A percentile compares a stretch with the other conserved stretches of the same genome.
Evolutionary conservation across 2,113 vertebrate genomes (phyloP).

Genomic region (Actenoides hombroni): DNA sequence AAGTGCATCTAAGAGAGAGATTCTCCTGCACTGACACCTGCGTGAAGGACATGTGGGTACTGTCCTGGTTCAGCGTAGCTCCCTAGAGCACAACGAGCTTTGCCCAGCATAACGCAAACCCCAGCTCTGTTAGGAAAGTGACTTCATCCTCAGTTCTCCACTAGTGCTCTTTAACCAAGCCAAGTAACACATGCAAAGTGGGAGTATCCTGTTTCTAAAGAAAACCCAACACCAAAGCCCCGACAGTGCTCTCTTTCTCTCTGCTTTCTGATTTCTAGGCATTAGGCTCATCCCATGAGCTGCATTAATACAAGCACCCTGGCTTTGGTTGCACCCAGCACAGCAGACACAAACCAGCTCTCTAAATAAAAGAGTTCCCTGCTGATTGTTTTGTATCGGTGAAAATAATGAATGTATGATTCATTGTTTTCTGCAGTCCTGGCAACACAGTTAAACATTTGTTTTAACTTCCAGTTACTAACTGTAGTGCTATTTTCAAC

Average conservation of each 20-base stretch:
- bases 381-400: not conserved
- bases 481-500: not conserved
- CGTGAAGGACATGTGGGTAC: not conserved
- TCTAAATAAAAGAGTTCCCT: not conserved
- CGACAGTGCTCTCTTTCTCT: not conserved
- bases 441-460: fast-evolving
- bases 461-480: not conserved
- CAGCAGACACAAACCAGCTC: not conserved
- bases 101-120: not conserved
- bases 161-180: not conserved
- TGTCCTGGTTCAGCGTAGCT: not conserved
- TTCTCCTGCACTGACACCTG: not conserved
- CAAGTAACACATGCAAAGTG: not conserved
- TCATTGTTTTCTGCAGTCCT: not conserved
- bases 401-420: not conserved
- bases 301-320: not conserved
- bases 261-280: not conserved
- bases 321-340: not conserved
- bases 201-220: not conserved
- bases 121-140: not conserved
- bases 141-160: not conserved
- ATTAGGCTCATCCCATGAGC: not conserved
- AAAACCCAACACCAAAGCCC: not conserved
- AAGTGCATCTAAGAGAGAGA: not conserved
- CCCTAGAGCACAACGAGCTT: fast-evolving